Conservation (phyloP, 2,797 vertebrate species). For the Myripristis murdjan region DNA sequence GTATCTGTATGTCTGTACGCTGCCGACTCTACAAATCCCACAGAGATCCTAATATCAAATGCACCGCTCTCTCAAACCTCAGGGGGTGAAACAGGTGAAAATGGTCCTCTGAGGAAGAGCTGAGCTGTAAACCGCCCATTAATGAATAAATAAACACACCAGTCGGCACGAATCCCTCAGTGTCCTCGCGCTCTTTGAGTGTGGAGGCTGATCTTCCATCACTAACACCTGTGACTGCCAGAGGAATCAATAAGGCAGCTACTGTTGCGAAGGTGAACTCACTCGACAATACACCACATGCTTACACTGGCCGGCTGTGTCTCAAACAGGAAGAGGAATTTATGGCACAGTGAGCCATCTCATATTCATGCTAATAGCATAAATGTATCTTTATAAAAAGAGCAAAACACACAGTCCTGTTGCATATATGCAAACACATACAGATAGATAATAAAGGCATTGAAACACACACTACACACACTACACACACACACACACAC, state of each 20-base stretch:
- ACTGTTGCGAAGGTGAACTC: constrained; percentile 63
- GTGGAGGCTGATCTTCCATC: constrained; percentile 62
- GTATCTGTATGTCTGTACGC: not conserved
- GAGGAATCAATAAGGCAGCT: constrained; percentile 67
- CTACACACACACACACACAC: not conserved
- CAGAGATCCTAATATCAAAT: constrained; percentile 44
- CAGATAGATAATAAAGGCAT: constrained; percentile 30
- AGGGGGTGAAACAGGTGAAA: constrained; percentile 58
- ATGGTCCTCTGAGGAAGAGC: constrained; percentile 51
- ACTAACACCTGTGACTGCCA: constrained; percentile 69
- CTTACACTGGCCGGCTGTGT: constrained; percentile 18
- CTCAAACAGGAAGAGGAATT: constrained; percentile 47
- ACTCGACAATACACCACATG: constrained; percentile 10
- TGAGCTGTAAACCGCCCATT: constrained; percentile 49
- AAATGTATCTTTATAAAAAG: not conserved
- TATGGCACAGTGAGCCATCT: constrained; percentile 6
- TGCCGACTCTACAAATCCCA: constrained; percentile 12
- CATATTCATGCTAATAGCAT: constrained; percentile 10
- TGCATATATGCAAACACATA: constrained; percentile 10
- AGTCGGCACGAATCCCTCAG: constrained; percentile 52
- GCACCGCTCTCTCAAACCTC: constrained; percentile 49
- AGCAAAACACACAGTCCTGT: constrained; percentile 3
- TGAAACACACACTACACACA: too few relatives aligned
- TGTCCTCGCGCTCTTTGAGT: constrained; percentile 47
- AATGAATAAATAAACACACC: constrained; percentile 75